A percentile compares a stretch with the other conserved stretches of the same genome.
phyloP scores from a whole-genome alignment of 2,888 invertebrate species.

The Macropis europaea region DNA sequence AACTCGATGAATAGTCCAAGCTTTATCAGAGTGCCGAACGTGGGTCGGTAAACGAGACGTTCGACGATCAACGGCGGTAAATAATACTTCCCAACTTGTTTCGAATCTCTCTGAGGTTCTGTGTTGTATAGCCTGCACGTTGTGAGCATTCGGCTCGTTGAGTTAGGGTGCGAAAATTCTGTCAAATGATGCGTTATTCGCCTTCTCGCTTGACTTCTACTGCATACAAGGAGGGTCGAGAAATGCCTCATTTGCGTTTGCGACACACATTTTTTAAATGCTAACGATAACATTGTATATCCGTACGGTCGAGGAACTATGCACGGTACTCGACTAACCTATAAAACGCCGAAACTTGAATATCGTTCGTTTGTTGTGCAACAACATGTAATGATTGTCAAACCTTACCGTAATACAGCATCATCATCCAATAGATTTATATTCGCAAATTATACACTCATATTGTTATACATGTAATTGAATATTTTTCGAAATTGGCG shows the following conservation, averaged over 20 bases:
- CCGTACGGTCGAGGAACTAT: neutral
- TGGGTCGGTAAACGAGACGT: too few species aligned
- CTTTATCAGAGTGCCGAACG: too few species aligned
- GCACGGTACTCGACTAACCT: neutral
- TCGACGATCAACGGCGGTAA: too few species aligned
- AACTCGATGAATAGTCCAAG: too few species aligned
- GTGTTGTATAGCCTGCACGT: constrained; percentile 1
- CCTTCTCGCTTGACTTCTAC: neutral
- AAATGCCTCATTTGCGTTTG: constrained; percentile 1
- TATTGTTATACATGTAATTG: neutral
- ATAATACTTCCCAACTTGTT: too few species aligned
- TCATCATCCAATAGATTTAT: neutral
- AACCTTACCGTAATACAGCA: neutral
- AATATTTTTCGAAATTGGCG: neutral
- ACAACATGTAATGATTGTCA: neutral
- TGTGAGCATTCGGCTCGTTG: neutral
- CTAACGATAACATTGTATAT: constrained; percentile 18
- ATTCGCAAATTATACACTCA: neutral
- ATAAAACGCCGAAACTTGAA: neutral
- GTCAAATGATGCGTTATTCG: neutral
- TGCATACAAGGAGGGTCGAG: neutral
- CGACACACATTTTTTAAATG: neutral
- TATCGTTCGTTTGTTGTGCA: neutral
- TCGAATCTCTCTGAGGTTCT: neutral
- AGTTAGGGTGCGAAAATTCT: neutral